Conservation (phyloP, 2,113 vertebrate species). For the Pseudopipra pipra region DNA sequence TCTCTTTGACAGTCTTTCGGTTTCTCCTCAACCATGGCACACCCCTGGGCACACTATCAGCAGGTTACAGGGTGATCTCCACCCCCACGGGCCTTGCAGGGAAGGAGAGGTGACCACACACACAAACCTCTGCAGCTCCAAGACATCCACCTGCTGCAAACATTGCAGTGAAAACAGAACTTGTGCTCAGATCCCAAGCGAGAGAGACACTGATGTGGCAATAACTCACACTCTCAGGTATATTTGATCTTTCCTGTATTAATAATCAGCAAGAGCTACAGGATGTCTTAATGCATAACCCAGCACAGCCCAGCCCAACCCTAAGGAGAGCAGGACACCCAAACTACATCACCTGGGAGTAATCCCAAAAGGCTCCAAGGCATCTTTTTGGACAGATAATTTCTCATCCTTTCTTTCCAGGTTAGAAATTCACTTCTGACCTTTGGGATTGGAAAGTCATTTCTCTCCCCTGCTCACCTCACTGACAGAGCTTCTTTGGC, state of each 20-base stretch:
- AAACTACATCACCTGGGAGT: background rate
- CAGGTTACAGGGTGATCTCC: background rate
- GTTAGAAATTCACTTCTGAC: background rate
- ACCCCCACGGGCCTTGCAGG: background rate
- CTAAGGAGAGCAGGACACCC: background rate
- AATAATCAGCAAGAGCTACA: background rate
- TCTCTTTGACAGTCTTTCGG: background rate
- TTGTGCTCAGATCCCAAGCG: background rate
- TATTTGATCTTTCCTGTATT: background rate
- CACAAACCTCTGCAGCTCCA: background rate
- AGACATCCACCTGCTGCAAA: background rate
- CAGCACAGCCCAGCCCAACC: background rate
- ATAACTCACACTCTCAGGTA: background rate
- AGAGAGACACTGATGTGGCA: background rate
- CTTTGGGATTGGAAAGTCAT: background rate
- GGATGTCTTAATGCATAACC: background rate
- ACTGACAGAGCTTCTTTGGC: background rate
- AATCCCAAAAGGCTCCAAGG: background rate
- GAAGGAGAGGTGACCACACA: background rate
- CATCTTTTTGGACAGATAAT: background rate
- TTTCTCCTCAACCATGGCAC: accelerated
- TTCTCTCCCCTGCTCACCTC: background rate
- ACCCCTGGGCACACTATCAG: background rate
- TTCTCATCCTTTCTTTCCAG: background rate
- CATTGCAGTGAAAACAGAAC: background rate